Evolutionary conservation across 2,113 vertebrate species (phyloP), one percentile per base, ranked within the genome.

Genomic region (Serinus canaria): DNA sequence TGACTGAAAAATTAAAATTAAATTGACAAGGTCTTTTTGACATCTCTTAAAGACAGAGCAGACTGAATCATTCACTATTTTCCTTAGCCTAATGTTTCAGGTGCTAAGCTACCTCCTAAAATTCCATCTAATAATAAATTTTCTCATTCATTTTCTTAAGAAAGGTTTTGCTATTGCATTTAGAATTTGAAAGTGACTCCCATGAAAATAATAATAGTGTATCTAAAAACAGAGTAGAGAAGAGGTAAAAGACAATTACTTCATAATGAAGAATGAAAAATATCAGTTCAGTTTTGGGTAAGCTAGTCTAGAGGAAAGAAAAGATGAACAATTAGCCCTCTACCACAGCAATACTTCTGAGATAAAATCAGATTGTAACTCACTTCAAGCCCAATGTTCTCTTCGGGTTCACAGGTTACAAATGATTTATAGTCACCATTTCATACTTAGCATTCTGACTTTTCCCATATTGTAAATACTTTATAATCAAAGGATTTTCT

Each of bases 391-490:
- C 52, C 74, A 90, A 9, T 55, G 31, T 52, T 94, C 74, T 82
- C 66, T 60, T 50, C 27, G 67, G 13, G 41, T 85, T 92, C 93
- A 87, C 19, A 92, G 47, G 94, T 89, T 91, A 85, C 49, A 89
- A 91, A 79, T 95, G 80, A 97, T 91, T 83, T 93, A 95, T 21
- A 64, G 81, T 41, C 66, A 93, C 80, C 31, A 60, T 83, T 72
- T 87, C 9, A 7, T 79, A 58, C 74, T 93, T 74, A 31, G 75
- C 70, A 91, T 92, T 88, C 67, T 74, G 43, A 52, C 50, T 92
- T 77, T 79, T 87, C 77, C 50, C 56, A 44, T 46, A 74, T 7
- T 63, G 62, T 83, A 85, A 83, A 83, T 37, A 83, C 44, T 86
- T 85, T 39, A 90, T 72, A 97, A 47, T 41, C 56, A 94, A 88